Evolutionary conservation across 2,797 vertebrate genomes (phyloP).

Genomic region (Botia almorhae): DNA sequence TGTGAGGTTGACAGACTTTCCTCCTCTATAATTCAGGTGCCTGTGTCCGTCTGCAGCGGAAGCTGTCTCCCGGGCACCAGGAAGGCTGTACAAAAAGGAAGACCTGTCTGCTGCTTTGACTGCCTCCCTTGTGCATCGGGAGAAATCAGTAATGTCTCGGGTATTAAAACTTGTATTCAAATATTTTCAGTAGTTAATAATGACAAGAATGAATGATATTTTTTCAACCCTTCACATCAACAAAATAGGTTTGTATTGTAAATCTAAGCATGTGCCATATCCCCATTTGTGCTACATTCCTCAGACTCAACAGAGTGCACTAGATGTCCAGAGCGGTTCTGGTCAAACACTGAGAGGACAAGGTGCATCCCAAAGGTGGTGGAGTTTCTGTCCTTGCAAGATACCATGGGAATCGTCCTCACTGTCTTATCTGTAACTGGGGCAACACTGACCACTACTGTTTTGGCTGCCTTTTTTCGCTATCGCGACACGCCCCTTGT

Average conservation of each 20-base stretch:
- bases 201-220: no score
- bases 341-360: conserved; percentile 60
- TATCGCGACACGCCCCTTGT: conserved; percentile 61
- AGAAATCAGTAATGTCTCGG: conserved; percentile 65
- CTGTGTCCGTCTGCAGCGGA: conserved; percentile 60
- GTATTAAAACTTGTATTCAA: conserved; percentile 26
- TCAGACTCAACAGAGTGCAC: conserved; percentile 60
- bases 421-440: conserved; percentile 59
- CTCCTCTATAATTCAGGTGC: conserved; percentile 55
- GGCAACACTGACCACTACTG: conserved; percentile 57
- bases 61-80: conserved; percentile 62
- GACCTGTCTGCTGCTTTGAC: no score
- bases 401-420: conserved; percentile 65
- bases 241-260: no score
- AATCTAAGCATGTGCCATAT: neutral
- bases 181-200: neutral
- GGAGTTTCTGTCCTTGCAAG: conserved; percentile 71
- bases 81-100: conserved; percentile 37
- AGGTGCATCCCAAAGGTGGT: conserved; percentile 61
- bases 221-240: no score
- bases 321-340: conserved; percentile 60
- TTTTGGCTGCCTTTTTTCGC: conserved; percentile 57
- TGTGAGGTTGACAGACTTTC: conserved; percentile 54
- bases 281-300: neutral
- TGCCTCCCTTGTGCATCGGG: conserved; percentile 38